Conservation (phyloP, 1,140 invertebrate species). For the Pseudomyrmex concolor region DNA sequence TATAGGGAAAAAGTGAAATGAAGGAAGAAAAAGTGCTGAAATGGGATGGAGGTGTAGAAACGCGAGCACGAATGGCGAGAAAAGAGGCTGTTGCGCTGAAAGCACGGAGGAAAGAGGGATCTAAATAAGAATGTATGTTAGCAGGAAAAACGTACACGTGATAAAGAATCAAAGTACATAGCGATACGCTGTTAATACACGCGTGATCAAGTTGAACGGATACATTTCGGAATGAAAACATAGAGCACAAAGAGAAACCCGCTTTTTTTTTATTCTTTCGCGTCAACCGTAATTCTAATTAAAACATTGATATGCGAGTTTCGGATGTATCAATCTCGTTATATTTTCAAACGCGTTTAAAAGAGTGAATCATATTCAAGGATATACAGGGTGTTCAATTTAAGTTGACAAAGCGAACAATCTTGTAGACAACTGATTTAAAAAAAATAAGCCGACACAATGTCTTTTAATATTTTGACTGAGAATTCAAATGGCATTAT, state of each 20-base stretch:
- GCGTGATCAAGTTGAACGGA: not conserved
- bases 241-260: not conserved
- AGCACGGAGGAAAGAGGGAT: not conserved
- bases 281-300: not conserved
- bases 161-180: no score
- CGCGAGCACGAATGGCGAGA: not conserved
- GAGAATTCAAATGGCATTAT: no score
- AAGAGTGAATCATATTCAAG: not conserved
- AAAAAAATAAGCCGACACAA: no score
- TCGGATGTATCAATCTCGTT: not conserved
- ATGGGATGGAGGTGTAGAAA: not conserved
- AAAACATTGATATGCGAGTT: not conserved
- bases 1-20: constrained; percentile 24
- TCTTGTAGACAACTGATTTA: no score
- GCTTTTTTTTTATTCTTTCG: not conserved
- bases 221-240: not conserved
- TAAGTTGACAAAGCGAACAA: no score
- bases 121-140: constrained; percentile 38
- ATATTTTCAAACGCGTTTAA: not conserved
- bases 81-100: not conserved
- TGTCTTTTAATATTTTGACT: no score
- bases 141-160: not conserved
- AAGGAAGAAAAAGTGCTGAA: not conserved
- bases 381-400: not conserved
- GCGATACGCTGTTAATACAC: not conserved